Conservation (phyloP, 2,113 vertebrate genomes). For the Amblyornis subalaris region DNA sequence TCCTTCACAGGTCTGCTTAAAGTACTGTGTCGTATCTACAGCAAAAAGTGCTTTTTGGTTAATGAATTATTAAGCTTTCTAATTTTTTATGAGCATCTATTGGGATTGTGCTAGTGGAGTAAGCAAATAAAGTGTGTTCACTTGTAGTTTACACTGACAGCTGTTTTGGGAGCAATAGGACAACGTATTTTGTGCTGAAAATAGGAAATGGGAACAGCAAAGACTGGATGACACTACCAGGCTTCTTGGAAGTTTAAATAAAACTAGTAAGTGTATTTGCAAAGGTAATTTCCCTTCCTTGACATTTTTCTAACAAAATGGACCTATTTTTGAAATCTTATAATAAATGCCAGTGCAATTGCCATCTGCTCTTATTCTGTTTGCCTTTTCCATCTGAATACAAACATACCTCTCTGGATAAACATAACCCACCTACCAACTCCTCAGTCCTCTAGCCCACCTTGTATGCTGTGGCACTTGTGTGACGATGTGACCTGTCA, state of each 20-base stretch:
- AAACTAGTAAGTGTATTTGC: not conserved
- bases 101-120: not conserved
- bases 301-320: not conserved
- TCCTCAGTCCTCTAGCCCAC: not conserved
- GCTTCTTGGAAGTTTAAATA: not conserved
- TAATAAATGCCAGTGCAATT: not conserved
- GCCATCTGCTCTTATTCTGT: not conserved
- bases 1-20: not conserved
- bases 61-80: slow-evolving; percentile 35
- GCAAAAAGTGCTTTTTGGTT: not conserved
- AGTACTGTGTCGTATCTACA: not conserved
- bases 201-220: not conserved
- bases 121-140: slow-evolving; percentile 6
- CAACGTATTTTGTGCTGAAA: slow-evolving; percentile 17
- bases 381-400: not conserved
- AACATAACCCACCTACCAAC: not conserved
- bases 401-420: not conserved
- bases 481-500: not conserved
- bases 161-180: slow-evolving; percentile 20
- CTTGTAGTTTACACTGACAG: not conserved
- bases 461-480: not conserved
- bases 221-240: not conserved
- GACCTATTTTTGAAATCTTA: not conserved
- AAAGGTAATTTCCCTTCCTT: not conserved
- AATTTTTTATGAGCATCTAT: not conserved